These are phyloP conservation scores for Dicranocentrus wangi DNA, from an alignment of 2,888 invertebrate genomes.

Conservation along the genomic window DNA sequence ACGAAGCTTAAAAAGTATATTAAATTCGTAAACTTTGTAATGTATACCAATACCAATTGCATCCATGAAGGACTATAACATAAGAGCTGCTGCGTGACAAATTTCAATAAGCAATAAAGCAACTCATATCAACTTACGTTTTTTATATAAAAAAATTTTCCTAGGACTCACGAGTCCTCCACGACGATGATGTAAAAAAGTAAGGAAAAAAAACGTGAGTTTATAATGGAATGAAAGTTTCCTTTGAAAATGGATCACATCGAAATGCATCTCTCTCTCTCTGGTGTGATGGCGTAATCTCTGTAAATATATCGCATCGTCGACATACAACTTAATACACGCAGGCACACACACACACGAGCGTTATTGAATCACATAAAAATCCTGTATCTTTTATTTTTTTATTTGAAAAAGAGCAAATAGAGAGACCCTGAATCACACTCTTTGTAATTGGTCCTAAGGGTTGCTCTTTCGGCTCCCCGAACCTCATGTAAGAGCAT, in stretches of 20 bases:
- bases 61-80: background rate
- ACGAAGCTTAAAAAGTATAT: background rate
- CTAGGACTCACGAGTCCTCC: too few species aligned
- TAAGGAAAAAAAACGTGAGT: too few species aligned
- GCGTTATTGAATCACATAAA: slow-evolving; percentile 1
- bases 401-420: slow-evolving; percentile 12
- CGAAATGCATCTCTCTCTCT: too few species aligned
- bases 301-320: slow-evolving; percentile 20
- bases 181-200: background rate
- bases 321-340: background rate
- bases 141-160: too few species aligned
- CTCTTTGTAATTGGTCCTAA: slow-evolving; percentile 13
- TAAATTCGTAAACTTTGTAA: slow-evolving; percentile 2
- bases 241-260: slow-evolving; percentile 34
- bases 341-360: too few species aligned
- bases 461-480: slow-evolving; percentile 27
- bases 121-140: slow-evolving; percentile 3
- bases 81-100: slow-evolving; percentile 41
- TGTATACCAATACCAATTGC: too few species aligned
- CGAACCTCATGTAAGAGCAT: slow-evolving; percentile 29
- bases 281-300: slow-evolving; percentile 40
- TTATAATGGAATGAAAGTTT: slow-evolving; percentile 10
- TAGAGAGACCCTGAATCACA: slow-evolving; percentile 21
- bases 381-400: background rate
- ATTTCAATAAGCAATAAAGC: slow-evolving; percentile 29